Evolutionary conservation across 2,888 invertebrate genomes (phyloP).

Genomic region (Leptinotarsa rubiginosa): DNA sequence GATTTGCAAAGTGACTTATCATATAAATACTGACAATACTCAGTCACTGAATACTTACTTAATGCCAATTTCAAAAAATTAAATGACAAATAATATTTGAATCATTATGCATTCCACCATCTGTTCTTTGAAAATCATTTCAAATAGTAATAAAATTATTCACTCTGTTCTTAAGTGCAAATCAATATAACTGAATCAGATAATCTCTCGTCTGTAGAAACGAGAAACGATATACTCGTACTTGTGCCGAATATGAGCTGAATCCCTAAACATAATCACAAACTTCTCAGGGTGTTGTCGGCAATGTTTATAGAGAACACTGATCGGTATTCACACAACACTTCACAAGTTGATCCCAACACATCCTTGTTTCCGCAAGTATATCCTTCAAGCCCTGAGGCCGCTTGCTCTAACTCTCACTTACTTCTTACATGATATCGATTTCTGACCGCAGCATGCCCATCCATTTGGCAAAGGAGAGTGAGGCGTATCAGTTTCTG

Average conservation of each 20-base stretch:
- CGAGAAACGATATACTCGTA: not conserved
- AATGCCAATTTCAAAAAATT: too few species aligned
- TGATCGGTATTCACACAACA: constrained; percentile 62
- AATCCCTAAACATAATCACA: constrained; percentile 23
- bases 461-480: not conserved
- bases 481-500: not conserved
- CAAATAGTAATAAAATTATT: not conserved
- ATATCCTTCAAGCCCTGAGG: constrained; percentile 55
- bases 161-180: not conserved
- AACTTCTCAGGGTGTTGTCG: constrained; percentile 36
- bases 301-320: constrained; percentile 30
- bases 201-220: not conserved
- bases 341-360: constrained; percentile 61
- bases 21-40: too few species aligned
- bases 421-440: constrained; percentile 59
- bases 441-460: constrained; percentile 48
- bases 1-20: too few species aligned
- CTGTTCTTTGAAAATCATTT: too few species aligned
- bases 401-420: constrained; percentile 56
- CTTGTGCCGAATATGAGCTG: not conserved
- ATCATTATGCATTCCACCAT: too few species aligned
- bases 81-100: too few species aligned
- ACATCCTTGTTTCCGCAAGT: constrained; percentile 63
- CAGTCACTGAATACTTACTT: too few species aligned
- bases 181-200: not conserved